These are phyloP conservation scores for Halichoerus grypus DNA, from an alignment of 2,113 vertebrate genomes.

Conservation along the genomic window DNA sequence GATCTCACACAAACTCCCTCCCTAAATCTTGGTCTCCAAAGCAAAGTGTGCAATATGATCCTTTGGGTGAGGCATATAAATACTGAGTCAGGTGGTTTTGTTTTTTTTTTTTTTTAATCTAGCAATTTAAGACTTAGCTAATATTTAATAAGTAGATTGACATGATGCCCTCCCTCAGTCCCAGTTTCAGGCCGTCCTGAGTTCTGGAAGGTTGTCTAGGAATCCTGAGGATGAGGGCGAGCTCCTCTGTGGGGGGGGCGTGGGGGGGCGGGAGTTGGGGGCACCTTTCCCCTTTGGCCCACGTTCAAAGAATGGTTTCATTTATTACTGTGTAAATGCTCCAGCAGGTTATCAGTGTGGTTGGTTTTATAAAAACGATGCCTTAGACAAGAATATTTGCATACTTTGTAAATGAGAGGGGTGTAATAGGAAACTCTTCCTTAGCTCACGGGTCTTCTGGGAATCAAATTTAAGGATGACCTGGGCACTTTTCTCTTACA, in stretches of 20 bases:
- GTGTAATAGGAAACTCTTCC: not conserved
- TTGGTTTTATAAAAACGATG: not conserved
- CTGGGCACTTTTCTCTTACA: not conserved
- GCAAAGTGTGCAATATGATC: not conserved
- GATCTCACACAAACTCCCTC: too few relatives aligned
- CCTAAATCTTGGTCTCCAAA: not conserved
- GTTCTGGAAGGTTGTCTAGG: not conserved
- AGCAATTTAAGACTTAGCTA: conserved; percentile 15
- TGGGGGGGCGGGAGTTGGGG: not conserved
- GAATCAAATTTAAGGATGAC: not conserved
- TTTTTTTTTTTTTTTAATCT: not conserved
- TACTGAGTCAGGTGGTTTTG: not conserved
- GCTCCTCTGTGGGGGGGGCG: not conserved
- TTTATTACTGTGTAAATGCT: not conserved
- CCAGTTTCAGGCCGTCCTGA: not conserved
- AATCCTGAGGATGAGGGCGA: not conserved
- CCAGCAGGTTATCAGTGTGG: accelerated
- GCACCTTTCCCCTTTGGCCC: not conserved
- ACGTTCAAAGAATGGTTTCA: not conserved
- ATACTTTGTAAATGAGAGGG: not conserved
- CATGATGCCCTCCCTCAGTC: not conserved
- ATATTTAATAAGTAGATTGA: conserved; percentile 35
- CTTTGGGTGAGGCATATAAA: not conserved
- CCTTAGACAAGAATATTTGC: not conserved
- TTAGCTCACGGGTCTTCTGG: not conserved